A percentile compares a stretch with the other conserved stretches of the same genome.
These are phyloP conservation scores for Phenganax marumi DNA, from an alignment of 92 coral and sea anemone genomes.

Conservation along the genomic window DNA sequence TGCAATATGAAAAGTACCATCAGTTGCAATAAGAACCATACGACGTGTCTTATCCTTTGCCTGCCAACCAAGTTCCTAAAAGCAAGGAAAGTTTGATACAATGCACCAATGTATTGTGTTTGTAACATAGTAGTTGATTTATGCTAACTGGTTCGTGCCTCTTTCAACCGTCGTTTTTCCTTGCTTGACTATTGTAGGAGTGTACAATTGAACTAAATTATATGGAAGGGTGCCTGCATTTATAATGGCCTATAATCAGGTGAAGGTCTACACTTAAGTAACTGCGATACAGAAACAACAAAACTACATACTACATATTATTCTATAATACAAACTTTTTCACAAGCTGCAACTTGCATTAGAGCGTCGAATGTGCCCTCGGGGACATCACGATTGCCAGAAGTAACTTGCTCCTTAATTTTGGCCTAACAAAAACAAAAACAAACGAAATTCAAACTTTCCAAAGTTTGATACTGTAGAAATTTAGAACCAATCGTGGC, in stretches of 20 bases:
- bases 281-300: neutral
- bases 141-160: neutral
- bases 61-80: slow-evolving; percentile 79
- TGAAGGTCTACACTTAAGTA: neutral
- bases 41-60: slow-evolving; percentile 65
- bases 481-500: neutral
- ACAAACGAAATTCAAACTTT: neutral
- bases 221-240: neutral
- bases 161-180: too few species aligned
- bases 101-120: neutral
- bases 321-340: neutral
- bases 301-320: neutral
- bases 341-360: slow-evolving; percentile 36
- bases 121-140: neutral
- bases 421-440: neutral
- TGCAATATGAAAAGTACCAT: slow-evolving; percentile 87
- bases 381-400: slow-evolving; percentile 20
- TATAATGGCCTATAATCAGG: neutral
- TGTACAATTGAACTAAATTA: neutral
- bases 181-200: too few species aligned
- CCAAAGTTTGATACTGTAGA: neutral
- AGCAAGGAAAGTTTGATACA: neutral
- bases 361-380: slow-evolving; percentile 19
- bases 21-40: slow-evolving; percentile 81
- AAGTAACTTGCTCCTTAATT: neutral